Evolutionary conservation across 2,113 vertebrate species (phyloP).

Genomic region (Pachyramphus minor): DNA sequence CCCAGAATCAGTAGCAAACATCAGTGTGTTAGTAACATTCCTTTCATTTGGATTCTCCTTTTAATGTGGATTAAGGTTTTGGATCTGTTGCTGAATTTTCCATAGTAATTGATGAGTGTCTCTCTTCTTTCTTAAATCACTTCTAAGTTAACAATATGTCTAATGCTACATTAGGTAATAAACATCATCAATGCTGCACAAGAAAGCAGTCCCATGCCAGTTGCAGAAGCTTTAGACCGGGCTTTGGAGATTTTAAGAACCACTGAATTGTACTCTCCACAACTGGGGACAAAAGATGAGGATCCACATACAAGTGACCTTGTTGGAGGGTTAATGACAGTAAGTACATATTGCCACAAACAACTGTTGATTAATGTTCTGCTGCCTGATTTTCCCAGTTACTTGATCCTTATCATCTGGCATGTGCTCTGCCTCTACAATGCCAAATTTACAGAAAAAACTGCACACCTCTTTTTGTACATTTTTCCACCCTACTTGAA

Average conservation of each 20-base stretch:
- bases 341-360: conserved; percentile 65
- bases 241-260: conserved; percentile 95
- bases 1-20: not conserved
- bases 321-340: conserved; percentile 92
- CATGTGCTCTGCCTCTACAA: not conserved
- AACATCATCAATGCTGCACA: conserved; percentile 96
- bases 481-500: rapidly evolving
- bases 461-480: not conserved
- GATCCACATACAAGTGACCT: conserved; percentile 96
- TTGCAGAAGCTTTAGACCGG: conserved; percentile 92
- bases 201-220: conserved; percentile 91
- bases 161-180: conserved; percentile 81
- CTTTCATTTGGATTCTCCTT: not conserved
- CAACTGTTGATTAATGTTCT: not conserved
- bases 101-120: not conserved
- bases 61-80: not conserved
- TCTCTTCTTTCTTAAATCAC: not conserved
- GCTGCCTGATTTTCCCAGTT: not conserved
- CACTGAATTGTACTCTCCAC: conserved; percentile 95
- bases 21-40: not conserved
- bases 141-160: not conserved
- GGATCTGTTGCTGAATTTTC: not conserved
- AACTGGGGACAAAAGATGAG: conserved; percentile 90
- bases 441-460: not conserved
- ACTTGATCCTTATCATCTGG: not conserved